A percentile compares a stretch with the other conserved stretches of the same genome.
phyloP scores from a whole-genome alignment of 2,888 invertebrate species.

The Phyllotreta striolata region DNA sequence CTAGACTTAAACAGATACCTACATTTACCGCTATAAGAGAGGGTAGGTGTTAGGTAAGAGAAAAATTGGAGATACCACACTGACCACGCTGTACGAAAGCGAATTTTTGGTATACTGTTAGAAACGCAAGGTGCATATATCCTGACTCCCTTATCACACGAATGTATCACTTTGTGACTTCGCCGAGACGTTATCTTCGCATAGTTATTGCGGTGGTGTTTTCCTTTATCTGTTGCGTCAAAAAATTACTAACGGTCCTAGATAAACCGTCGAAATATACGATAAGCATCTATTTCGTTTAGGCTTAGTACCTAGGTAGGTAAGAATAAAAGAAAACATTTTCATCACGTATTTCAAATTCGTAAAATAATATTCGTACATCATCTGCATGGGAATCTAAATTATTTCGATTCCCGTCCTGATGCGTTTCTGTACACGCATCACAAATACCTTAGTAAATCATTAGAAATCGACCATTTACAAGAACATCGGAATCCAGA shows the following conservation, averaged over 20 bases:
- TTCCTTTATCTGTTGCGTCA: slow-evolving; percentile 1
- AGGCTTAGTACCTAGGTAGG: no score
- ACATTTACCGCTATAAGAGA: no score
- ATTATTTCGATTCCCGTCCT: no score
- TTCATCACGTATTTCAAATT: no score
- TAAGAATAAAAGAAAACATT: no score
- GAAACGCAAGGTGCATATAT: slow-evolving; percentile 20
- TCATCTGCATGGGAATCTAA: no score
- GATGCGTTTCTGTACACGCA: no score
- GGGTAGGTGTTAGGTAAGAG: not conserved
- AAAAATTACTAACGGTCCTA: slow-evolving; percentile 6
- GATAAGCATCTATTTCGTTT: not conserved
- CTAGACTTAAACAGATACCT: no score
- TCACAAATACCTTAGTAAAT: no score
- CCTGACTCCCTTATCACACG: not conserved
- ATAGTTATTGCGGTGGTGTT: slow-evolving; percentile 8
- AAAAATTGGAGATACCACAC: not conserved
- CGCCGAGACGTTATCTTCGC: slow-evolving; percentile 8
- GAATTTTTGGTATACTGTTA: slow-evolving; percentile 13
- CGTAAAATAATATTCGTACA: no score
- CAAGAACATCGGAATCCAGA: slow-evolving; percentile 16
- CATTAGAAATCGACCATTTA: not conserved
- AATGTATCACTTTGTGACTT: not conserved
- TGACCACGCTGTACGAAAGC: slow-evolving; percentile 1
- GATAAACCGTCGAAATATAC: slow-evolving; percentile 9